A percentile compares a stretch with the other conserved stretches of the same genome.
Conservation (phyloP, 1,140 invertebrate genomes). For the Drosophila pachea region DNA sequence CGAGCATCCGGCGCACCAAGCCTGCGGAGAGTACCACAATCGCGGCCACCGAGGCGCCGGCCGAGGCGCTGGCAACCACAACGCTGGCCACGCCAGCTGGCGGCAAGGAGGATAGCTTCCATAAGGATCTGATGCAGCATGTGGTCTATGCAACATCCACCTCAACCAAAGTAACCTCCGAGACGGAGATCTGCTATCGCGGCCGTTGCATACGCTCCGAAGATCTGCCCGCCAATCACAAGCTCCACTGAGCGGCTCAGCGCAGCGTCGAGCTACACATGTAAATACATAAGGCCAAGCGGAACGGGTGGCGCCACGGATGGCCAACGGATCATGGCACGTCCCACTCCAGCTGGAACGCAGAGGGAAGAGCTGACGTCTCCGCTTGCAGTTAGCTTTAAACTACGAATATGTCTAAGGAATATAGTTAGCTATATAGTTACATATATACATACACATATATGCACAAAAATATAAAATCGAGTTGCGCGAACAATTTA, state of each 20-base stretch:
- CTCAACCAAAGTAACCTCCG: constrained; percentile 87
- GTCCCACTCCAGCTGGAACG: background rate
- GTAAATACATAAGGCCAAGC: constrained; percentile 55
- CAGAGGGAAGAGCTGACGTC: constrained; percentile 19
- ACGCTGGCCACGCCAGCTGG: constrained; percentile 56
- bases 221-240: constrained; percentile 75
- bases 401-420: constrained; percentile 63
- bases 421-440: constrained; percentile 11
- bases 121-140: constrained; percentile 78
- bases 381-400: constrained; percentile 73
- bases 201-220: constrained; percentile 89
- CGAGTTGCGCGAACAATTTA: constrained; percentile 39
- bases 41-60: constrained; percentile 28
- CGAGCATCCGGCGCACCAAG: constrained; percentile 64
- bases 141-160: constrained; percentile 84
- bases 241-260: constrained; percentile 62
- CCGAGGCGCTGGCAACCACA: constrained; percentile 42
- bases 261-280: constrained; percentile 22
- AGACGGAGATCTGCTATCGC: constrained; percentile 92
- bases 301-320: constrained; percentile 3
- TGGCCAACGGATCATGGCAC: too few species aligned
- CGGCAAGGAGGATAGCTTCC: constrained; percentile 71
- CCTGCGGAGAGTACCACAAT: constrained; percentile 53
- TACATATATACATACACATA: constrained; percentile 17
- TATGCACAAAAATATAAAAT: constrained; percentile 12